Percentiles rank a stretch among this genome's conserved stretches.
These are phyloP conservation scores for Myanophis thanlyinensis DNA, from an alignment of 2,113 vertebrate genomes.

Conservation along the genomic window DNA sequence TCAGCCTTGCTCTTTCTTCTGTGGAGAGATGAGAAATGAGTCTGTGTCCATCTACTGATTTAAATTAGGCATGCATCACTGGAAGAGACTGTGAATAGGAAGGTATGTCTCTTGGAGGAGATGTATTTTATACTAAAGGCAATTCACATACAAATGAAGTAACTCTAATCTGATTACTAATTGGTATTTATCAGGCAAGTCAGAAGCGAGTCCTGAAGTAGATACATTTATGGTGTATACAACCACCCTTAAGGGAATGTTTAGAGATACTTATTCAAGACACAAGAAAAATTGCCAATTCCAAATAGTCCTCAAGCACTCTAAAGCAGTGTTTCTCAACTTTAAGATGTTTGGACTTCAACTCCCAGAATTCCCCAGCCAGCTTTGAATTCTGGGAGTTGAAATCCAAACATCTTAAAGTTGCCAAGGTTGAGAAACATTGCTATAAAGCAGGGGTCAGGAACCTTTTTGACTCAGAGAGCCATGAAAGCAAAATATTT, in stretches of 20 bases:
- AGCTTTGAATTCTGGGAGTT: no score
- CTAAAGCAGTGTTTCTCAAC: no score
- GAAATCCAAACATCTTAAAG: no score
- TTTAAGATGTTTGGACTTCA: no score
- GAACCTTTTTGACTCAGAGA: no score
- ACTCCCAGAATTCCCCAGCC: no score
- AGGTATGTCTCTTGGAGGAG: not conserved
- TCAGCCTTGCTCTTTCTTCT: not conserved
- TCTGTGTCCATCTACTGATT: not conserved
- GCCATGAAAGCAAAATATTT: no score
- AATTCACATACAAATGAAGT: not conserved
- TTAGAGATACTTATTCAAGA: not conserved
- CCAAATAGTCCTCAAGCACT: not conserved
- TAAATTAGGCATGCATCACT: slow-evolving; percentile 5
- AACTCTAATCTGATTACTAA: not conserved
- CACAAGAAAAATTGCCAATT: not conserved
- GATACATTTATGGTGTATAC: not conserved
- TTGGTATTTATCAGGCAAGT: not conserved
- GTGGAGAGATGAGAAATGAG: not conserved
- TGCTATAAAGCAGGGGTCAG: no score
- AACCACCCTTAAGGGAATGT: not conserved
- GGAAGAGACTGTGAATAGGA: not conserved
- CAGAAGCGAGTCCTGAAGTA: not conserved
- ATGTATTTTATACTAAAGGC: not conserved
- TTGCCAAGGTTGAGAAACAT: no score